A percentile compares a stretch with the other conserved stretches of the same genome.
These are phyloP conservation scores for Leiothrix lutea DNA, from an alignment of 2,113 vertebrate genomes.

Conservation along the genomic window DNA sequence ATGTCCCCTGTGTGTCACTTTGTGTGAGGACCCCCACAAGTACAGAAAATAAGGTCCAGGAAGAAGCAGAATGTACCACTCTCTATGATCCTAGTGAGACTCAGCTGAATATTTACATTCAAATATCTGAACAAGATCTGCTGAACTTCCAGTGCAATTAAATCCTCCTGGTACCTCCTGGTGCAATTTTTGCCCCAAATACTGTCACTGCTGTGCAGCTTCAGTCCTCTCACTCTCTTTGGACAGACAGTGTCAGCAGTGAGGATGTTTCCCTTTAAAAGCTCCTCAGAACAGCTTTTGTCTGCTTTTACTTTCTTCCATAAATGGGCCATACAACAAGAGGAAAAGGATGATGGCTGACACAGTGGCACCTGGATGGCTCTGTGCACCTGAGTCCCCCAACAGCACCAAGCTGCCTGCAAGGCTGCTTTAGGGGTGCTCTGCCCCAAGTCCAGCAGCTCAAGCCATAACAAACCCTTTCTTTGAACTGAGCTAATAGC, in stretches of 20 bases:
- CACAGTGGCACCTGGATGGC: neutral
- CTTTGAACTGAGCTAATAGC: neutral
- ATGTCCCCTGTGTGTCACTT: neutral
- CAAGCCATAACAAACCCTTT: neutral
- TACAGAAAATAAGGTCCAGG: neutral
- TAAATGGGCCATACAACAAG: neutral
- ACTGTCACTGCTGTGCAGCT: neutral
- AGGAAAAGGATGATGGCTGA: neutral
- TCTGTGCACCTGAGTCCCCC: neutral
- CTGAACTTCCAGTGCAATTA: neutral
- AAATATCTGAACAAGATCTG: neutral
- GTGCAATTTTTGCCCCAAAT: neutral
- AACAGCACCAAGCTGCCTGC: neutral
- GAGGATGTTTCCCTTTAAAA: neutral
- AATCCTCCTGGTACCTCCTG: neutral
- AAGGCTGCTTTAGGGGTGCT: neutral
- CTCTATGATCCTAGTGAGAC: neutral
- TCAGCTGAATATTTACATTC: neutral
- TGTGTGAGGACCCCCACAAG: neutral
- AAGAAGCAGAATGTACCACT: neutral
- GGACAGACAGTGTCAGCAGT: neutral
- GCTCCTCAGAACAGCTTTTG: neutral
- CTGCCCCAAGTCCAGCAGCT: neutral
- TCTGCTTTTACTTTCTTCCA: neutral
- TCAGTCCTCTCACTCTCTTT: neutral